Conservation (phyloP, 2,888 invertebrate genomes). For the Arenicola marina region DNA sequence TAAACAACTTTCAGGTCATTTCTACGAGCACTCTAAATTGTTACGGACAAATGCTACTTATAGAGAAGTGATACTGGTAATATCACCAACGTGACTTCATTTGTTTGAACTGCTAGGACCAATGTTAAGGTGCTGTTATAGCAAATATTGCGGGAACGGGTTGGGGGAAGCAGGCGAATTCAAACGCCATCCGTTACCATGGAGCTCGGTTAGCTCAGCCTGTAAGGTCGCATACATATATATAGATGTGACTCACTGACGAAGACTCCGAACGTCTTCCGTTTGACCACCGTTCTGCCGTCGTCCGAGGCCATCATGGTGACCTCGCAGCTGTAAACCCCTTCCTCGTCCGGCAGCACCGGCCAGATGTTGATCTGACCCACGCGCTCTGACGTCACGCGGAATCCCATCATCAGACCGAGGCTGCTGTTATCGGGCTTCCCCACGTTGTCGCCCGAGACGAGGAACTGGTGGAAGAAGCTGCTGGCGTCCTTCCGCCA, state of each 20-base stretch:
- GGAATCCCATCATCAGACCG: conserved; percentile 8
- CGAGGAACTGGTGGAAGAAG: conserved; percentile 17
- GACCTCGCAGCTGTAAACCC: conserved; percentile 19
- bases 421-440: conserved; percentile 10
- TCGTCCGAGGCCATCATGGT: not conserved
- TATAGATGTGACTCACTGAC: conserved; percentile 15
- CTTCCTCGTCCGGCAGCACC: conserved; percentile 14
- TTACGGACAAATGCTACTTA: too few relatives aligned
- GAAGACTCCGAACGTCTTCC: conserved; percentile 8
- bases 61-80: too few relatives aligned
- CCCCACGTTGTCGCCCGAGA: conserved; percentile 9
- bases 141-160: too few relatives aligned
- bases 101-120: too few relatives aligned
- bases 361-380: conserved; percentile 26
- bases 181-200: too few relatives aligned
- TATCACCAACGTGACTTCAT: too few relatives aligned
- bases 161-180: too few relatives aligned
- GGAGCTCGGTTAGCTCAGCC: too few relatives aligned
- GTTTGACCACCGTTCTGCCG: conserved; percentile 5
- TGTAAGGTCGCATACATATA: too few relatives aligned
- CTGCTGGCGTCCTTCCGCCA: conserved; percentile 14
- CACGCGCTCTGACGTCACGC: conserved; percentile 11
- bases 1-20: not conserved
- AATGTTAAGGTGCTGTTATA: too few relatives aligned
- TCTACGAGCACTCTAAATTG: too few relatives aligned